Evolutionary conservation across 2,888 invertebrate species (phyloP).

Genomic region (Caenorhabditis macrosperma): DNA sequence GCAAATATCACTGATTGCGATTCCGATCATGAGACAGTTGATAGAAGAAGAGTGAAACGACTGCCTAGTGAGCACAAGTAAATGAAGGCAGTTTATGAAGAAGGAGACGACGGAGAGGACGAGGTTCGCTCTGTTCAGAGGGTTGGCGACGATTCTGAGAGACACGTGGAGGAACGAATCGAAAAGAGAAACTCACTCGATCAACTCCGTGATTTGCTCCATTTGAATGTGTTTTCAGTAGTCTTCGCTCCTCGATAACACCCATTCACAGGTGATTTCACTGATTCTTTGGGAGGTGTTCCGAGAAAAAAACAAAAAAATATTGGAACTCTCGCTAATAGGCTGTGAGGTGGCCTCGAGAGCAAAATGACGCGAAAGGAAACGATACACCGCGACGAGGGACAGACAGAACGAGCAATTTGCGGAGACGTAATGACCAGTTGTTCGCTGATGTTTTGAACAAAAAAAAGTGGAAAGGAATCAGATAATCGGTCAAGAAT

Average conservation of each 20-base stretch:
- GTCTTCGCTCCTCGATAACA: not conserved
- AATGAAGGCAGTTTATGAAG: not conserved
- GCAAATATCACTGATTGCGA: conserved; percentile 8
- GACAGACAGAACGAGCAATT: too few relatives aligned
- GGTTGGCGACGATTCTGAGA: not conserved
- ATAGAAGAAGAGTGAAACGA: not conserved
- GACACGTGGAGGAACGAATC: not conserved
- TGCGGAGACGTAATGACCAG: too few relatives aligned
- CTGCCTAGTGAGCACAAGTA: not conserved
- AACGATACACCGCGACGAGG: too few relatives aligned
- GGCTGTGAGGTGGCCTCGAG: too few relatives aligned
- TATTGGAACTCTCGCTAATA: too few relatives aligned
- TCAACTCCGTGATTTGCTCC: not conserved
- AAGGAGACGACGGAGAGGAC: not conserved
- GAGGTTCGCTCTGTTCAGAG: not conserved
- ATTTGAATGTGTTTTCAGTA: not conserved
- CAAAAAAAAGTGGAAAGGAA: too few relatives aligned
- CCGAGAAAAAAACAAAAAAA: too few relatives aligned
- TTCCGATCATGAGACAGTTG: not conserved
- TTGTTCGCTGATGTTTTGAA: too few relatives aligned
- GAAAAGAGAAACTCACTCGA: not conserved
- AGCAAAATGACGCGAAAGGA: too few relatives aligned
- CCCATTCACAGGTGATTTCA: not conserved
- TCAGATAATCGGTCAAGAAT: too few relatives aligned
- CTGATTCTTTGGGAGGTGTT: too few relatives aligned